Percentiles rank a stretch among this genome's conserved stretches.
Conservation (phyloP, 2,797 vertebrate genomes). For the Petrocephalus schoutedeni region DNA sequence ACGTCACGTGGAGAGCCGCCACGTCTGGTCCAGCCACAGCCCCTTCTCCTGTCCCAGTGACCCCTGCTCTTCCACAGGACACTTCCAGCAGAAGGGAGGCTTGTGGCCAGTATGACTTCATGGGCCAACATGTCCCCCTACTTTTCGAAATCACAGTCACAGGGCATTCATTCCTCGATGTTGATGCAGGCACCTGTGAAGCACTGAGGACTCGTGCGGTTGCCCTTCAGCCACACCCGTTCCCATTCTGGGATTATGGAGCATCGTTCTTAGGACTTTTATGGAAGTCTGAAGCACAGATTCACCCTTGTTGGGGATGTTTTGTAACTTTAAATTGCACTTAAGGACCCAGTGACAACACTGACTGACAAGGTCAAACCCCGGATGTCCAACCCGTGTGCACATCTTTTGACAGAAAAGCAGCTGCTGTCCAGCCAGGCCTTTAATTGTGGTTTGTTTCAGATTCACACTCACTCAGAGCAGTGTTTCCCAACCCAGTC, state of each 20-base stretch:
- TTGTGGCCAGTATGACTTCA: neutral
- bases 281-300: neutral
- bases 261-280: neutral
- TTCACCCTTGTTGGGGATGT: neutral
- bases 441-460: neutral
- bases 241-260: neutral
- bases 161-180: neutral
- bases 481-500: no score
- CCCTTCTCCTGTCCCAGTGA: neutral
- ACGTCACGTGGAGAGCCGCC: neutral
- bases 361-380: neutral
- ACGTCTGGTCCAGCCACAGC: neutral
- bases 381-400: neutral
- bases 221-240: neutral
- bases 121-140: neutral
- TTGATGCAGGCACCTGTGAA: neutral
- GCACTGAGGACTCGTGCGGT: neutral
- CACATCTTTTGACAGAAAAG: neutral
- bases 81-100: neutral
- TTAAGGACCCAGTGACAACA: neutral
- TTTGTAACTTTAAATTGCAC: neutral
- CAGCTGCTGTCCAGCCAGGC: neutral
- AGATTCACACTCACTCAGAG: no score
- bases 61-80: neutral
- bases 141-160: neutral